Percentiles rank a stretch among this genome's conserved stretches.
Evolutionary conservation across 2,113 vertebrate species (phyloP).

Genomic region (Saccopteryx leptura): DNA sequence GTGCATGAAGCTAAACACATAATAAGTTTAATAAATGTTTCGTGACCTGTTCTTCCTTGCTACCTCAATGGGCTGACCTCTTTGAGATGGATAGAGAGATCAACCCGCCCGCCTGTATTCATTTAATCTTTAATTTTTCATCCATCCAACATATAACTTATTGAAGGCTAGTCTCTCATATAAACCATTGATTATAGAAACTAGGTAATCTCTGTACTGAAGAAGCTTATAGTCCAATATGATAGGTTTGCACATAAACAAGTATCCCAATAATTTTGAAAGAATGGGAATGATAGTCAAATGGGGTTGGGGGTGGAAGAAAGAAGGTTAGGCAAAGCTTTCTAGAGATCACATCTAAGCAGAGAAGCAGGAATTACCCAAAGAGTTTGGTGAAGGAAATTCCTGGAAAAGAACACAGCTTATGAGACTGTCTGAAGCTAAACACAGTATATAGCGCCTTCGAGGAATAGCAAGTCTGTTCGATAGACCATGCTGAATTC

Average conservation of each 20-base stretch:
- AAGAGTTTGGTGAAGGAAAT: neutral
- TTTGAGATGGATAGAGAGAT: neutral
- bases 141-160: neutral
- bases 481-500: neutral
- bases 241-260: neutral
- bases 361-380: neutral
- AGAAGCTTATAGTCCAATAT: neutral
- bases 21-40: neutral
- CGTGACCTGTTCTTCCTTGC: neutral
- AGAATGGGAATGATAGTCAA: neutral
- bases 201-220: neutral
- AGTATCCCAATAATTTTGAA: neutral
- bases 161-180: neutral
- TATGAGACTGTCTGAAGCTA: neutral
- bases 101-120: neutral
- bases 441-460: neutral
- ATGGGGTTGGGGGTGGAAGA: rapidly evolving
- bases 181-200: neutral
- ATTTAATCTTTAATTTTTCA: neutral
- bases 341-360: neutral
- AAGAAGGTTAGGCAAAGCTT: neutral
- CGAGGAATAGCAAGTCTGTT: neutral
- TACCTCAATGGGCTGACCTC: neutral
- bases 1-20: neutral
- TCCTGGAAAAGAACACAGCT: neutral